Percentiles rank a stretch among this genome's conserved stretches.
These are phyloP conservation scores for Nothobranchius furzeri DNA, from an alignment of 2,113 vertebrate species.

Conservation along the genomic window DNA sequence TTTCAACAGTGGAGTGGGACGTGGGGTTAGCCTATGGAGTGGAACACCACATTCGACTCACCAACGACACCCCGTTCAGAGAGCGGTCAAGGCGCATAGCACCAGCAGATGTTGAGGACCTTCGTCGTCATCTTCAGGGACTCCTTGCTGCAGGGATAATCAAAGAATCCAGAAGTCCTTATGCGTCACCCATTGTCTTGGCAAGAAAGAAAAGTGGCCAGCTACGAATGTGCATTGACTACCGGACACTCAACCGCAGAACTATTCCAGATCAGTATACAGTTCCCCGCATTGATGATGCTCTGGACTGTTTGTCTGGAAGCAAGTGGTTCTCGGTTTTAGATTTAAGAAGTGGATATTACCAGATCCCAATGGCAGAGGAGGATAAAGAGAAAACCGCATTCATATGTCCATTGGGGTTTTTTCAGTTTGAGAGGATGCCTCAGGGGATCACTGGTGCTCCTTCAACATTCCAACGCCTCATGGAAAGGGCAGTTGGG, in stretches of 20 bases:
- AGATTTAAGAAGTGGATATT: background rate
- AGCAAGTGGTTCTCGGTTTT: too few relatives aligned
- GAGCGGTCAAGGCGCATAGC: background rate
- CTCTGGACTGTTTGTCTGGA: too few relatives aligned
- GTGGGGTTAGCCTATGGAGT: background rate
- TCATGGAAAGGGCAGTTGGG: background rate
- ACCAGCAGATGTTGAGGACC: background rate
- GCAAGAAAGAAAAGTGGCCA: too few relatives aligned
- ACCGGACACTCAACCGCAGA: too few relatives aligned
- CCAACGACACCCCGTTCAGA: background rate
- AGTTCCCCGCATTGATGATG: too few relatives aligned
- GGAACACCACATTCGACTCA: conserved; percentile 7
- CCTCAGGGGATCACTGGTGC: background rate
- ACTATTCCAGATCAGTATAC: too few relatives aligned
- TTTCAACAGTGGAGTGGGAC: conserved; percentile 1
- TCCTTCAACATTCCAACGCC: background rate
- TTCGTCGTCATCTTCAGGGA: background rate
- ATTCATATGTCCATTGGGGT: background rate
- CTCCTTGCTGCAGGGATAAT: background rate
- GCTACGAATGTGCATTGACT: too few relatives aligned
- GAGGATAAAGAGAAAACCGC: background rate
- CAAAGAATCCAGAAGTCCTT: too few relatives aligned
- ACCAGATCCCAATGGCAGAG: background rate
- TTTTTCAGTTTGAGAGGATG: background rate
- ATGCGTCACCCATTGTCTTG: too few relatives aligned